A percentile compares a stretch with the other conserved stretches of the same genome.
phyloP scores from a whole-genome alignment of 2,113 vertebrate genomes.

The Poeciliopsis retropinna region DNA sequence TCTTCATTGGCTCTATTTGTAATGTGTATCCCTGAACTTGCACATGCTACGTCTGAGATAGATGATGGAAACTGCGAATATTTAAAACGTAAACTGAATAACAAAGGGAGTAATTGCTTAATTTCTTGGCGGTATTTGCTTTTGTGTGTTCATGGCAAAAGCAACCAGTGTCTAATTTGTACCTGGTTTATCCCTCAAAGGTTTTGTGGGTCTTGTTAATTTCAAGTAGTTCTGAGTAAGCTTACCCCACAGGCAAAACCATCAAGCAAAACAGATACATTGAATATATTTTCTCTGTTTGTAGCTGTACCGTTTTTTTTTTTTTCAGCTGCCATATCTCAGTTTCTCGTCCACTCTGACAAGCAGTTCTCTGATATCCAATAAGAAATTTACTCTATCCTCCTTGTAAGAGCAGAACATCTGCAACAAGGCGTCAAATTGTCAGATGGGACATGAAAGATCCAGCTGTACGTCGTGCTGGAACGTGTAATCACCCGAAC shows the following conservation, averaged over 20 bases:
- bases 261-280: not conserved
- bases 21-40: not conserved
- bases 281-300: not conserved
- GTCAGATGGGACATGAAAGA: constrained; percentile 68
- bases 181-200: not conserved
- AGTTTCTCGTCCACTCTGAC: not conserved
- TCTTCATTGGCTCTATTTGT: no score
- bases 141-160: not conserved
- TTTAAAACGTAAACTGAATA: not conserved
- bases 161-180: not conserved
- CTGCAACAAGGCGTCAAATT: constrained; percentile 68
- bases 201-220: not conserved
- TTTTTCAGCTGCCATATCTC: not conserved
- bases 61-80: not conserved
- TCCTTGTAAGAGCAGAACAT: constrained; percentile 54
- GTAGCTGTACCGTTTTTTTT: not conserved
- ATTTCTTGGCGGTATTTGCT: no score
- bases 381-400: constrained; percentile 34
- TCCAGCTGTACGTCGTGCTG: constrained; percentile 47
- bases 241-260: not conserved
- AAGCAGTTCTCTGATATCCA: constrained; percentile 42
- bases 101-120: not conserved
- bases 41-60: not conserved
- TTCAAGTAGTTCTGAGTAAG: not conserved
- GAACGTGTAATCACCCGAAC: constrained; percentile 70